Base-by-base conservation (phyloP, 2,113 vertebrate genomes). In the Xenopus laevis region DNA sequence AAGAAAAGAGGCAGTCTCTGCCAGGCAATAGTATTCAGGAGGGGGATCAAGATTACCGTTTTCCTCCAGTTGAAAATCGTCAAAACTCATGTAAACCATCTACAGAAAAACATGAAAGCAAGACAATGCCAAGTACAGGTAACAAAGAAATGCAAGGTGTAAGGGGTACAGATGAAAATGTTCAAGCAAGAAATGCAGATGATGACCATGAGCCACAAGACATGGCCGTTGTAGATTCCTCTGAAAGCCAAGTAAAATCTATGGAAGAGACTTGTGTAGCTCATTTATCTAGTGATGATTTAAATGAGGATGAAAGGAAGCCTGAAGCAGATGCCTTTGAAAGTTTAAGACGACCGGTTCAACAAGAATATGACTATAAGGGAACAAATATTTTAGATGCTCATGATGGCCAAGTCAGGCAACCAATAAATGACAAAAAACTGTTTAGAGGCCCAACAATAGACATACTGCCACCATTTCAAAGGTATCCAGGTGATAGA, bases 21-120 rank as follows among this genome's bases (percentile, higher is more conserved):
- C 91, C 92, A 21, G 91, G 88, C 0, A 94, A 97, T 27, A 88
- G 83, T 50, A 88, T 91, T 77, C 93, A 92, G 23, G 96, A 98
- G 79, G 94, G 95, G 79, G 97, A 99, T 81, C 89, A 96, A 90
- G 97, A 99, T 91, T 99, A 99, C 81, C 95, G 96, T 68, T 99
- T 99, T 85, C 97, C 97, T 80, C 95, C 93, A 1, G 81, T 91
- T 23, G 97, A 98, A 78, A 86, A 83, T 75, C 66, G 92, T 69
- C 91, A 95, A 67, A 85, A 75, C 74, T 71, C 90, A 61, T 81
- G 62, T 74, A 89, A 91, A 33, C 82, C 92, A 2, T 89, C 91
- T 0, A 86, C 86, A 64, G 91, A 91, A 63, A 92, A 93, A 78
- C 89, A 80, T 23, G 44, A 63, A 16, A 44, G 47, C 18, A 67